Base-by-base conservation (phyloP, 1,140 invertebrate species). In the Limonius californicus region DNA sequence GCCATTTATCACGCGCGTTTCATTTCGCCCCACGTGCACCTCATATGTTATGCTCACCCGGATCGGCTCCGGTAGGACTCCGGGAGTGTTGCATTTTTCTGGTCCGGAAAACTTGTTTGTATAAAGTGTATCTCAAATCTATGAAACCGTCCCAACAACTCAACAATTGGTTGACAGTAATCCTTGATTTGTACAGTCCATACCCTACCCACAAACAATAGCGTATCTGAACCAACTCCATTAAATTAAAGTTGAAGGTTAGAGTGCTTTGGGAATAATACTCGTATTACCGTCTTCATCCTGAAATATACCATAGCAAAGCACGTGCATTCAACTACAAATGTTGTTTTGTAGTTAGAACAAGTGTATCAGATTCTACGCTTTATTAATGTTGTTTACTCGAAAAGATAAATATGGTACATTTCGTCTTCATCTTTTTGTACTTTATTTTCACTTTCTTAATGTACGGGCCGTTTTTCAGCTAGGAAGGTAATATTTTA, bases 1-100 rank as follows among this genome's bases (percentile, higher is more conserved):
- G 60, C 64, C 64, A 68, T 68, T 68, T 66, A 68, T 68, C 67
- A 68, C 58, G 59, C 59, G 61, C 61, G 62, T 68, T 68, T 66
- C 67, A 68, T 68, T 68, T 68, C 57, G 62, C 65, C 63, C 67
- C 67, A 66, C 67, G 64, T 68, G 67, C 62, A 54, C 57, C 61
- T 68, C 66, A 68, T 68, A 68, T 62, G 64, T 68, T 68, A 68
- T 68, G 61, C 64, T 61, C 35, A 60, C 43, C 56, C 61, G 21
- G 15, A 55, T 32, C 14, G 11, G 54, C 18, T 55, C 21, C 54
- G 20, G 16, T 50, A 42, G 30, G 43, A 61, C 53, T 61, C 30
- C 20, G n/a, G n/a, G 15, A 50, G 20, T 45, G 42, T 50, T 50
- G 45, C 16, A 50, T 18, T 50, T 50, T 50, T 6, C 23, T n/a